A percentile compares a stretch with the other conserved stretches of the same genome.
phyloP scores from a whole-genome alignment of 2,888 invertebrate genomes.

The Diloba caeruleocephala region DNA sequence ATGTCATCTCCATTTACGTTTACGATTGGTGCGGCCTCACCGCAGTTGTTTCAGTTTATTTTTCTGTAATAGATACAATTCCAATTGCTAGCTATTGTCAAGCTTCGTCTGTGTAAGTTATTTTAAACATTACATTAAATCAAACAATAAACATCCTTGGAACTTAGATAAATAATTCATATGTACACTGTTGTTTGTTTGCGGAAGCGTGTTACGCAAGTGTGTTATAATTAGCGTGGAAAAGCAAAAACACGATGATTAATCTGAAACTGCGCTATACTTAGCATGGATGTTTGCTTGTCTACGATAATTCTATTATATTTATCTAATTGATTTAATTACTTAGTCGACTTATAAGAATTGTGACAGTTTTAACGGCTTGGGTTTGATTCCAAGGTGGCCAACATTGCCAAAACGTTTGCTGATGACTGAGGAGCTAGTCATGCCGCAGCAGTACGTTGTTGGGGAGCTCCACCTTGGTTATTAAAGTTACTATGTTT shows the following conservation, averaged over 20 bases:
- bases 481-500: too few species aligned
- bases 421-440: too few species aligned
- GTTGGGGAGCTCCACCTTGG: too few species aligned
- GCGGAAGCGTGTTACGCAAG: slow-evolving; percentile 27
- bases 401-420: too few species aligned
- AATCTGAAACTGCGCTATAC: slow-evolving; percentile 24
- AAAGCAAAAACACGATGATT: slow-evolving; percentile 44
- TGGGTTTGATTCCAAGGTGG: too few species aligned
- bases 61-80: background rate
- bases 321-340: slow-evolving; percentile 15
- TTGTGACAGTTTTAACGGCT: too few species aligned
- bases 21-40: slow-evolving; percentile 27
- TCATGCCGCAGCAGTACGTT: too few species aligned
- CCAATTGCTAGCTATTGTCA: slow-evolving; percentile 10
- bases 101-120: slow-evolving; percentile 9
- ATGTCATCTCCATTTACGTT: slow-evolving; percentile 53
- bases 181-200: slow-evolving; percentile 22
- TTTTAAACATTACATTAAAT: slow-evolving; percentile 12
- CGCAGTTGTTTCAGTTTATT: slow-evolving; percentile 14
- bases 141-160: slow-evolving; percentile 38
- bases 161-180: slow-evolving; percentile 41
- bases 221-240: slow-evolving; percentile 42
- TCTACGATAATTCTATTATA: slow-evolving; percentile 18
- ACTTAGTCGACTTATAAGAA: too few species aligned
- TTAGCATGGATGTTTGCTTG: slow-evolving; percentile 16